Evolutionary conservation across 1,140 invertebrate species (phyloP).

Genomic region (Sminthurides bifidus): DNA sequence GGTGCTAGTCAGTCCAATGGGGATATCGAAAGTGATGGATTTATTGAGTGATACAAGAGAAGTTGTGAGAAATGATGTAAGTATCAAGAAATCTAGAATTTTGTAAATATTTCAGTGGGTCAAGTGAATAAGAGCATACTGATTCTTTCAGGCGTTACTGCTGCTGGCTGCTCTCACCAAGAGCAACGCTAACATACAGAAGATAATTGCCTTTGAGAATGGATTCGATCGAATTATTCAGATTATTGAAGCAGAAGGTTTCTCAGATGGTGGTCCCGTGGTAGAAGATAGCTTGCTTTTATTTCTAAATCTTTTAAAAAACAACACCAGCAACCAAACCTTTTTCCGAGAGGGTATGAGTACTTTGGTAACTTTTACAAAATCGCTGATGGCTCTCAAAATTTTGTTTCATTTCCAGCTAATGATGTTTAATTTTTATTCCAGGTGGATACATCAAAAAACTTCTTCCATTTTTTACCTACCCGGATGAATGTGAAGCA

Average conservation of each 20-base stretch:
- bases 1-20: slow-evolving; percentile 87
- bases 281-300: slow-evolving; percentile 96
- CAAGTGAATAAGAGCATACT: neutral
- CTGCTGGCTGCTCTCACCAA: slow-evolving; percentile 88
- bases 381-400: slow-evolving; percentile 7
- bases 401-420: slow-evolving; percentile 8
- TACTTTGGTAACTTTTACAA: slow-evolving; percentile 8
- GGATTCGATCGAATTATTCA: slow-evolving; percentile 92
- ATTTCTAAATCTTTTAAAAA: slow-evolving; percentile 84
- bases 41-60: slow-evolving; percentile 83
- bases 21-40: slow-evolving; percentile 96
- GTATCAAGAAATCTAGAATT: too few relatives aligned
- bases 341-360: slow-evolving; percentile 86
- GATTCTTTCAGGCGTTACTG: slow-evolving; percentile 55
- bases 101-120: slow-evolving; percentile 15
- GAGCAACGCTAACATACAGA: slow-evolving; percentile 95
- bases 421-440: slow-evolving; percentile 15
- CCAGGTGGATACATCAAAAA: slow-evolving; percentile 75
- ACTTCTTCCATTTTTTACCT: slow-evolving; percentile 74
- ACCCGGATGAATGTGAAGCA: slow-evolving; percentile 50
- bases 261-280: slow-evolving; percentile 89
- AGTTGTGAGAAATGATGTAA: slow-evolving; percentile 89
- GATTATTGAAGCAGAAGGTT: slow-evolving; percentile 84
- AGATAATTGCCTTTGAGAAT: slow-evolving; percentile 99
- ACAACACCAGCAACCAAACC: slow-evolving; percentile 95